These are phyloP conservation scores for Ormyrus rosae DNA, from an alignment of 2,888 invertebrate genomes.

Conservation along the genomic window DNA sequence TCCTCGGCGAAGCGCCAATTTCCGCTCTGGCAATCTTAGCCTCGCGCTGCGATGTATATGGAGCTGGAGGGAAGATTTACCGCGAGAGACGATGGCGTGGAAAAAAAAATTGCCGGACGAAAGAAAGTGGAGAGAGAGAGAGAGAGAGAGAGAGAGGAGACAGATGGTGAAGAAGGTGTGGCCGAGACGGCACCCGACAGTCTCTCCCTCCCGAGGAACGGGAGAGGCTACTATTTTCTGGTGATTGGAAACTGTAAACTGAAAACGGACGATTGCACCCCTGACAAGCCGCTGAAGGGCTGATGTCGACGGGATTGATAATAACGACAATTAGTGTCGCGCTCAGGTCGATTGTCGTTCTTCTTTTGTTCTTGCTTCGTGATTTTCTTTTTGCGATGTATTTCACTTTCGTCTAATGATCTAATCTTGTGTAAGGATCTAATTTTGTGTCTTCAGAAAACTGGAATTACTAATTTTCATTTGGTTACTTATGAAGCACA, in stretches of 20 bases:
- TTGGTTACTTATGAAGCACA: too few relatives aligned
- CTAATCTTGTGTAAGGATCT: too few relatives aligned
- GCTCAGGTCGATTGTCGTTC: background rate
- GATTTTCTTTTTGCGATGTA: too few relatives aligned
- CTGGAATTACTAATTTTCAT: too few relatives aligned
- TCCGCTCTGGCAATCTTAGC: slow-evolving; percentile 38
- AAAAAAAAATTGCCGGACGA: too few relatives aligned
- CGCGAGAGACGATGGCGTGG: background rate
- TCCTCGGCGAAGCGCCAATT: slow-evolving; percentile 49
- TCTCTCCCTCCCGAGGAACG: background rate
- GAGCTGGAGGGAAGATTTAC: background rate
- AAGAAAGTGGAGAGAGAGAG: background rate
- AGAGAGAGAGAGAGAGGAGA: slow-evolving; percentile 1
- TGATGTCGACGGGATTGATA: slow-evolving; percentile 5
- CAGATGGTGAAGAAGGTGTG: too few relatives aligned
- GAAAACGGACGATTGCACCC: slow-evolving; percentile 15
- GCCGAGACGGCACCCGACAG: background rate
- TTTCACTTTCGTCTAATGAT: too few relatives aligned
- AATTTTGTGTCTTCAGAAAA: too few relatives aligned
- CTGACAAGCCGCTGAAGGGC: background rate
- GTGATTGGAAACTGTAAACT: slow-evolving; percentile 44
- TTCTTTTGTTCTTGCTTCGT: background rate
- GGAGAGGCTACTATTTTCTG: slow-evolving; percentile 25
- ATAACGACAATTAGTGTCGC: slow-evolving; percentile 34
- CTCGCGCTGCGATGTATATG: background rate